Conservation (phyloP, 2,113 vertebrate genomes). For the Coregonus clupeaformis region DNA sequence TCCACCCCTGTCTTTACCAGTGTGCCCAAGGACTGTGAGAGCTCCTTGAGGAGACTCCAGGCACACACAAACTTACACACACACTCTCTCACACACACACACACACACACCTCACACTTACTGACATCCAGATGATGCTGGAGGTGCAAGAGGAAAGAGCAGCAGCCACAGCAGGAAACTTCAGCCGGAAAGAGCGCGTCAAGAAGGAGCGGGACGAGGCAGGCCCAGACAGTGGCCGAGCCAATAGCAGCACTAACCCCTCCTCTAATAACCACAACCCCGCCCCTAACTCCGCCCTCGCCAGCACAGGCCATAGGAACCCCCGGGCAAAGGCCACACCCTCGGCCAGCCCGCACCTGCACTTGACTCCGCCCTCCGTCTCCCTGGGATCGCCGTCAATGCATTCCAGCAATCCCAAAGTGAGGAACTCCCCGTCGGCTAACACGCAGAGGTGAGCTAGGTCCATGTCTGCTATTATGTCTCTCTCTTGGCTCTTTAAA, state of each 20-base stretch:
- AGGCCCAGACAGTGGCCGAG: conserved; percentile 68
- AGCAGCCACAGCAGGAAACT: conserved; percentile 66
- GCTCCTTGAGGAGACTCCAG: conserved; percentile 80
- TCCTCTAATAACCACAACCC: no score
- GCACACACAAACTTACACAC: conserved; percentile 72
- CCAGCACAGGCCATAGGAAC: conserved; percentile 47
- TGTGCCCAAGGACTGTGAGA: conserved; percentile 86
- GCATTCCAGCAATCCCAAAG: conserved; percentile 94
- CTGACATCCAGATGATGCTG: conserved; percentile 79
- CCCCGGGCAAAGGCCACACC: conserved; percentile 57
- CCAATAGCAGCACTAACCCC: conserved; percentile 12
- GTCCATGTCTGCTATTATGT: neutral
- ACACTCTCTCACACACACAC: conserved; percentile 48
- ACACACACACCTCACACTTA: conserved; percentile 35
- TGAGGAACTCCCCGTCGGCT: conserved; percentile 89
- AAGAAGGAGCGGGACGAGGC: conserved; percentile 80
- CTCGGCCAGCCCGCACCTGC: conserved; percentile 67
- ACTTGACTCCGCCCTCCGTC: conserved; percentile 77
- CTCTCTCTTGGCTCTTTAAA: neutral
- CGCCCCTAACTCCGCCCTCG: conserved; percentile 32
- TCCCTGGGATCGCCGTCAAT: conserved; percentile 89
- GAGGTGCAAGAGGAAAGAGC: conserved; percentile 79
- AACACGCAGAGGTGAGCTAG: conserved; percentile 84
- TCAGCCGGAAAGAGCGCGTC: conserved; percentile 79
- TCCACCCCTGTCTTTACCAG: conserved; percentile 50